Evolutionary conservation across 2,888 invertebrate species (phyloP).

Genomic region (Orthonevra nobilis): DNA sequence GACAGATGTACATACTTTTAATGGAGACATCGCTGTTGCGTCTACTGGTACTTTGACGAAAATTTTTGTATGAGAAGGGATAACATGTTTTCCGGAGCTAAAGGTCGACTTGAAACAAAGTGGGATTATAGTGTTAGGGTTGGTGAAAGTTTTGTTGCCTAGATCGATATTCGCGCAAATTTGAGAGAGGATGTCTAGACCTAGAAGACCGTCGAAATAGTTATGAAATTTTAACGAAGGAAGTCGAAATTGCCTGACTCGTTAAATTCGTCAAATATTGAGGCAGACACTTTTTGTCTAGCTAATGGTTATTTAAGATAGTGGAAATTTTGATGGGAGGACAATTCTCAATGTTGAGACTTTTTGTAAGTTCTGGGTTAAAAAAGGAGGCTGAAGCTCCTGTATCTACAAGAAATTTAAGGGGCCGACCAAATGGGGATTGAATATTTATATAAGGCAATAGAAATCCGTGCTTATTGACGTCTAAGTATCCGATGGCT

Average conservation of each 20-base stretch:
- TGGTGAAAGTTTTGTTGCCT: not conserved
- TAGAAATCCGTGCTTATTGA: slow-evolving; percentile 51
- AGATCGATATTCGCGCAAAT: slow-evolving; percentile 1
- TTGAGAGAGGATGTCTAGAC: not conserved
- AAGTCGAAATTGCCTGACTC: slow-evolving; percentile 27
- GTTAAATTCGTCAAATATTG: no score
- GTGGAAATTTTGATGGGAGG: slow-evolving; percentile 16
- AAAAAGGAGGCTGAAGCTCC: slow-evolving; percentile 54
- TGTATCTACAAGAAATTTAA: slow-evolving; percentile 43
- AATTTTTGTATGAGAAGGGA: no score
- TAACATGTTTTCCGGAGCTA: no score
- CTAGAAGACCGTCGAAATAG: slow-evolving; percentile 47
- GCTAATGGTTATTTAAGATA: slow-evolving; percentile 19
- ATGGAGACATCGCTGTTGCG: not conserved
- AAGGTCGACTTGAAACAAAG: no score
- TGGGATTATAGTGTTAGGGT: no score
- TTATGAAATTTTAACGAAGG: slow-evolving; percentile 54
- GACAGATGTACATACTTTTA: not conserved
- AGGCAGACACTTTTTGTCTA: no score
- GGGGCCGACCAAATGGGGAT: slow-evolving; percentile 15
- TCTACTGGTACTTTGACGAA: no score
- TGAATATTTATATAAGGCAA: slow-evolving; percentile 43
- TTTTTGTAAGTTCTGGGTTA: slow-evolving; percentile 46
- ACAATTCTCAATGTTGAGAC: no score
- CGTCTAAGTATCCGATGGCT: slow-evolving; percentile 47